Base-by-base conservation (phyloP, 1,140 invertebrate genomes). In the Lordiphosa collinella region DNA sequence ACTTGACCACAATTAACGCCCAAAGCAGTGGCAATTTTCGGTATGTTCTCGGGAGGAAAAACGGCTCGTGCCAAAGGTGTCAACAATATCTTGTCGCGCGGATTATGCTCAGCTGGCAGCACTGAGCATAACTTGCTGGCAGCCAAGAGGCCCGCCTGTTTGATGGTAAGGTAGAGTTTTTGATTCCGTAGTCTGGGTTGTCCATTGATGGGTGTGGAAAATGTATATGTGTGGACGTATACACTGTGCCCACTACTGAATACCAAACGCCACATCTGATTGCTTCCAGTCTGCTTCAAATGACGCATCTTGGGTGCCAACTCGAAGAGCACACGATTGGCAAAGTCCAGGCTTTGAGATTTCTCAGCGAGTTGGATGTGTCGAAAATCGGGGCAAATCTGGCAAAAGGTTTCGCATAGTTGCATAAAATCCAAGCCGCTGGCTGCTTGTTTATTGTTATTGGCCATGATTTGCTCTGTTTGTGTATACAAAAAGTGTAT, bases 91-190 rank as follows among this genome's bases (percentile, higher is more conserved):
- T 62, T 80, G 0, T 80, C 36, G 2, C 50, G 31, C 10, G 51
- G 70, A 40, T 67, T 44, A 8, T 70, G 37, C 1, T 48, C 11
- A 2, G 9, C n/a, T 1, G 69, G 65, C 35, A 74, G 1, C 10
- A 43, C 1, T 3, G 35, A 46, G 25, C 70, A 80, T 1, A 74
- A 7, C 10, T 55, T 59, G 13, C 12, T 49, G 12, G 18, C 65
- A 0, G 75, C 75, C 35, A 80, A 40, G 1, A 80, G 48, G 7
- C 75, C 65, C 1, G 75, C 75, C 44, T 74, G 75, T 18, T 80
- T 74, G 2, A 80, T 16, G 0, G 69, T 80, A 1, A 80, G n/a
- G 40, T 74, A 80, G 0, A 80, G 53, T 22, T 71, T 74, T 0
- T 61, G 44, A 2, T 69, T 57, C 2, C 34, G 36, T 1, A 80